A percentile compares a stretch with the other conserved stretches of the same genome.
phyloP scores from a whole-genome alignment of 2,888 invertebrate genomes.

The Pheosia tremula region DNA sequence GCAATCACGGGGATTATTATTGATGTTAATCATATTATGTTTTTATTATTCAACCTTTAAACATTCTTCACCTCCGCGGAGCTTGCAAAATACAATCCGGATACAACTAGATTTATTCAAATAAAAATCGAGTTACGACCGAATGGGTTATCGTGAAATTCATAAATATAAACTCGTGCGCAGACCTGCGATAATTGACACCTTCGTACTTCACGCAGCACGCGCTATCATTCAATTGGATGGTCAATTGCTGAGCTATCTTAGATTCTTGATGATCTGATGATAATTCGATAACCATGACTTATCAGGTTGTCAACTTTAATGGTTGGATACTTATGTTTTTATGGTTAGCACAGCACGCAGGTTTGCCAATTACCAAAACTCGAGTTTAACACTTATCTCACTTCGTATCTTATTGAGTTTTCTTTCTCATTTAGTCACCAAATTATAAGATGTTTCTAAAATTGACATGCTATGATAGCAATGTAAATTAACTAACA shows the following conservation, averaged over 20 bases:
- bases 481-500: not conserved
- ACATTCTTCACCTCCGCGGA: not conserved
- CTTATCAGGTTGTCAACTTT: not conserved
- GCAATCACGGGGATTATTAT: too few relatives aligned
- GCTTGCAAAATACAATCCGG: not conserved
- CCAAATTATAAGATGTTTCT: too few relatives aligned
- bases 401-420: too few relatives aligned
- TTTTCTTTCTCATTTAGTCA: too few relatives aligned
- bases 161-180: conserved; percentile 1
- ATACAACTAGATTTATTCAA: conserved; percentile 2
- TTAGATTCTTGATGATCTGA: not conserved
- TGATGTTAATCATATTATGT: too few relatives aligned
- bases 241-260: not conserved
- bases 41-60: not conserved
- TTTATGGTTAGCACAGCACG: too few relatives aligned
- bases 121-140: conserved; percentile 1
- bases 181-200: not conserved
- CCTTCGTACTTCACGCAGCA: not conserved
- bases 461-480: too few relatives aligned
- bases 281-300: not conserved
- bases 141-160: conserved; percentile 2
- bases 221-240: not conserved
- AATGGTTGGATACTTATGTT: not conserved
- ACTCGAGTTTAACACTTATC: too few relatives aligned
- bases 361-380: too few relatives aligned